Evolutionary conservation across 2,888 invertebrate genomes (phyloP).

Genomic region (Ormia ochracea): DNA sequence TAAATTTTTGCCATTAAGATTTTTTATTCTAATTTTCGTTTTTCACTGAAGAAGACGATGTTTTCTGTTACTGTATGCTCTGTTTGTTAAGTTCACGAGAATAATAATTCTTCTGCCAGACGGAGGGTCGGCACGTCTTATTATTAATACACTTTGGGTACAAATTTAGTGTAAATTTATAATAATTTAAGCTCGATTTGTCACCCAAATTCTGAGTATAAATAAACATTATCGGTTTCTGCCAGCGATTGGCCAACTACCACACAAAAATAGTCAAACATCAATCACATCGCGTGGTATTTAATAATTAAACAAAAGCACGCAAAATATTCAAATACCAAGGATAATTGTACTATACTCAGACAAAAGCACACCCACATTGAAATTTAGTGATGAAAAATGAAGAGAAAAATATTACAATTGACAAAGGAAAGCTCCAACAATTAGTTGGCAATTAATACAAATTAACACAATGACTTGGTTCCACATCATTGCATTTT

Average conservation of each 20-base stretch:
- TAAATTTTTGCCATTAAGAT: too few relatives aligned
- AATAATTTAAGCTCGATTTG: slow-evolving; percentile 19
- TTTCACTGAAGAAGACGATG: too few relatives aligned
- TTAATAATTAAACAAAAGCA: slow-evolving; percentile 48
- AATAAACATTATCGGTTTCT: slow-evolving; percentile 1
- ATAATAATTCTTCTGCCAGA: background rate
- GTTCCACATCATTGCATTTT: slow-evolving; percentile 55
- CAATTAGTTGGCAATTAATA: slow-evolving; percentile 70
- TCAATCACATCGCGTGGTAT: slow-evolving; percentile 42
- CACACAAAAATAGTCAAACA: background rate
- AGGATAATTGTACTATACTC: background rate
- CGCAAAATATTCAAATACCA: background rate
- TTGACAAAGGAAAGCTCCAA: slow-evolving; percentile 49
- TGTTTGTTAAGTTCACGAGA: too few relatives aligned
- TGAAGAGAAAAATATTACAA: background rate
- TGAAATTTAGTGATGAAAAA: slow-evolving; percentile 1
- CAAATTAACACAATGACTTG: slow-evolving; percentile 66
- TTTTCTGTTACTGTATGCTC: too few relatives aligned
- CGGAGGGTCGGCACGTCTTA: background rate
- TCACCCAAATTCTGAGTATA: background rate
- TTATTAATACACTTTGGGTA: background rate
- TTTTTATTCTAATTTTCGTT: too few relatives aligned
- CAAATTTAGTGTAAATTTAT: background rate
- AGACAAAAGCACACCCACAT: background rate
- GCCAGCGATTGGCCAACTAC: background rate